A percentile compares a stretch with the other conserved stretches of the same genome.
These are phyloP conservation scores for Papilio dardanus DNA, from an alignment of 1,140 invertebrate species.

Conservation along the genomic window DNA sequence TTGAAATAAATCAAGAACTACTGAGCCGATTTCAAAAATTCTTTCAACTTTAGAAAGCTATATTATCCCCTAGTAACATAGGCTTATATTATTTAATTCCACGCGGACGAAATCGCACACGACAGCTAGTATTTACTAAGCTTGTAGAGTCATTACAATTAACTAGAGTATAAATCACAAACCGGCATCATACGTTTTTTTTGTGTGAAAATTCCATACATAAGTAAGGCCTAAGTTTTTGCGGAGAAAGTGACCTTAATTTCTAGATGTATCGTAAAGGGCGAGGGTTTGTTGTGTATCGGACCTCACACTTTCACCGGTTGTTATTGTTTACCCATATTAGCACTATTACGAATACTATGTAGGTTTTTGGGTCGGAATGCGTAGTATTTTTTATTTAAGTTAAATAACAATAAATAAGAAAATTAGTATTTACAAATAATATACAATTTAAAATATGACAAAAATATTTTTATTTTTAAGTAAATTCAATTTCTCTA, in stretches of 20 bases:
- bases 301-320: slow-evolving; percentile 27
- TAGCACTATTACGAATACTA: background rate
- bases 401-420: background rate
- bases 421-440: background rate
- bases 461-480: no score
- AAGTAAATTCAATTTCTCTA: no score
- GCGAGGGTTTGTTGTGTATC: slow-evolving; percentile 1
- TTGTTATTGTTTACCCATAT: slow-evolving; percentile 26
- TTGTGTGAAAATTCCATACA: background rate
- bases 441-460: no score
- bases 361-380: slow-evolving; percentile 6
- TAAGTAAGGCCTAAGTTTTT: slow-evolving; percentile 15
- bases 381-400: background rate
- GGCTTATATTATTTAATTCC: no score
- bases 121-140: no score
- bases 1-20: no score
- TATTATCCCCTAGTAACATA: no score
- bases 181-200: background rate
- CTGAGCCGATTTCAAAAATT: no score
- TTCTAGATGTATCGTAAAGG: slow-evolving; percentile 10
- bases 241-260: slow-evolving; percentile 23
- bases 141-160: background rate
- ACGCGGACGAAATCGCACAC: no score
- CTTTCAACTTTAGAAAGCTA: no score
- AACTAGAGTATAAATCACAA: background rate